A percentile compares a stretch with the other conserved stretches of the same genome.
Conservation (phyloP, 2,797 vertebrate species). For the Falco columbarius region DNA sequence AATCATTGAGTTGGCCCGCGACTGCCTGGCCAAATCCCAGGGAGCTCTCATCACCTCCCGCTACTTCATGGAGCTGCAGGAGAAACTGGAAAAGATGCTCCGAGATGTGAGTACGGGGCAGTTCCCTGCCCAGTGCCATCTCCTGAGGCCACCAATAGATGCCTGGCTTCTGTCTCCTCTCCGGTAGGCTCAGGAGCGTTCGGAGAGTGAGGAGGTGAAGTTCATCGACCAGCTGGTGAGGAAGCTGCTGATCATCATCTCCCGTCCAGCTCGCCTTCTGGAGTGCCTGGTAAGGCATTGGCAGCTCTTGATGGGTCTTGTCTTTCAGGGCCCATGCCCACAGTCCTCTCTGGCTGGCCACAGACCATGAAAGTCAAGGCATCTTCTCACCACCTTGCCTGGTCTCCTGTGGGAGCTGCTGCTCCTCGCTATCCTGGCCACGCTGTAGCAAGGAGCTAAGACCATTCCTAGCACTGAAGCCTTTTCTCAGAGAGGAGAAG, state of each 20-base stretch:
- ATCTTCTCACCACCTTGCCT: background rate
- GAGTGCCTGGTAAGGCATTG: constrained; percentile 90
- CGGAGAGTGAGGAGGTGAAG: constrained; percentile 92
- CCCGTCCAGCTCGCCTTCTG: constrained; percentile 91
- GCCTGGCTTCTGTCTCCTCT: background rate
- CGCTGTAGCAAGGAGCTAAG: background rate
- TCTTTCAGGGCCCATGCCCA: background rate
- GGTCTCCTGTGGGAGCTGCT: background rate
- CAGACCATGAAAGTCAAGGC: background rate
- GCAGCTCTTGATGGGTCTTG: background rate
- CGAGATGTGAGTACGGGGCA: constrained; percentile 82
- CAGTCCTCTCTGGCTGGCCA: too few species aligned
- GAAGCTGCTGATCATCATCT: constrained; percentile 95
- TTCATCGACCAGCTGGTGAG: constrained; percentile 90
- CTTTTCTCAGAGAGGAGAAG: background rate
- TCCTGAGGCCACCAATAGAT: background rate
- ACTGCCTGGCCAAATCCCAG: constrained; percentile 95
- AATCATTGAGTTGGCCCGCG: constrained; percentile 92
- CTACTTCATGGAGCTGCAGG: constrained; percentile 97
- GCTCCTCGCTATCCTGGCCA: background rate
- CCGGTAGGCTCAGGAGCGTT: constrained; percentile 89
- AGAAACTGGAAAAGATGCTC: constrained; percentile 94
- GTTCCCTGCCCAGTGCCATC: background rate
- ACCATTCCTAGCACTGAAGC: background rate
- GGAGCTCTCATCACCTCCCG: constrained; percentile 93